phyloP scores from a whole-genome alignment of 1,140 invertebrate species.

The Sinella curviseta region DNA sequence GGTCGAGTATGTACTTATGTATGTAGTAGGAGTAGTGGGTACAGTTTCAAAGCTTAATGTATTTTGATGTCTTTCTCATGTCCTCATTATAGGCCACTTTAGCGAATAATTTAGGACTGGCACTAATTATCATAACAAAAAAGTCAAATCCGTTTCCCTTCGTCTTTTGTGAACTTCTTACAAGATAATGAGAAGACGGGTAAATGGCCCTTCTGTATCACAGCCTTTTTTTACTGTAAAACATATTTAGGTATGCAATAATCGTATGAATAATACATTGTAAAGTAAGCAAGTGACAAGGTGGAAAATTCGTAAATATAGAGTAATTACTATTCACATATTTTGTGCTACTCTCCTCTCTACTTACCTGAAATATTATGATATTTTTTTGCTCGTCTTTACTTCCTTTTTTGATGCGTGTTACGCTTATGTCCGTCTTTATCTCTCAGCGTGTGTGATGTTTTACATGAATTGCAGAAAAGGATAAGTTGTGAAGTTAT shows the following conservation, averaged over 20 bases:
- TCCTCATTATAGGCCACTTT: slow-evolving; percentile 20
- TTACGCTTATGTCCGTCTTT: too few relatives aligned
- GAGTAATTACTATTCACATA: slow-evolving; percentile 26
- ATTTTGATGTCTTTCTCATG: slow-evolving; percentile 21
- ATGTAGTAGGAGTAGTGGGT: too few relatives aligned
- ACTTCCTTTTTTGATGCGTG: background rate
- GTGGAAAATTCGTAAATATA: slow-evolving; percentile 44
- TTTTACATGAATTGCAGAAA: too few relatives aligned
- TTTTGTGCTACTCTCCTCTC: background rate
- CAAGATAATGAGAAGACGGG: background rate
- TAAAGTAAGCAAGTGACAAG: slow-evolving; percentile 43
- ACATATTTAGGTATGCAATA: background rate
- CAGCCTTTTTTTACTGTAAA: background rate
- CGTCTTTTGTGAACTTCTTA: background rate
- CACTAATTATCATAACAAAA: slow-evolving; percentile 19
- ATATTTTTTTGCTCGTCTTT: background rate
- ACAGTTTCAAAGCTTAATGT: background rate
- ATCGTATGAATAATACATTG: slow-evolving; percentile 25
- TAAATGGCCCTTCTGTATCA: background rate
- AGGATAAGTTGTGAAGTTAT: too few relatives aligned
- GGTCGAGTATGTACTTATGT: too few relatives aligned
- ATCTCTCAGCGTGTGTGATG: too few relatives aligned
- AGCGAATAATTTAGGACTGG: slow-evolving; percentile 21
- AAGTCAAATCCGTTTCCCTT: slow-evolving; percentile 17
- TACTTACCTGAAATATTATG: background rate